phyloP scores from a whole-genome alignment of 2,888 invertebrate species.

The Coleophora flavipennella region DNA sequence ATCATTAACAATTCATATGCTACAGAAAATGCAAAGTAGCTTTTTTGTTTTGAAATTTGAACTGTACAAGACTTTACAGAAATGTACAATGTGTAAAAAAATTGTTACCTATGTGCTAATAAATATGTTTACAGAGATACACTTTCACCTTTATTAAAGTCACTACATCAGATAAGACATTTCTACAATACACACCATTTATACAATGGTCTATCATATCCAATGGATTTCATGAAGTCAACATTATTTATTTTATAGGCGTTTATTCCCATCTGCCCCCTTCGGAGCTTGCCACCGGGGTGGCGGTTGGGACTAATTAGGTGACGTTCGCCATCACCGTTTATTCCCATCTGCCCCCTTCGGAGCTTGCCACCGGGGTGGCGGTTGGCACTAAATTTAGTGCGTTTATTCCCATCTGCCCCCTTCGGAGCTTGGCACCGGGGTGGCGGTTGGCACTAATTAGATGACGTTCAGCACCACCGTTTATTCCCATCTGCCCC shows the following conservation, averaged over 20 bases:
- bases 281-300: too few species aligned
- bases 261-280: too few species aligned
- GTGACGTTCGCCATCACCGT: too few species aligned
- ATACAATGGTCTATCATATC: slow-evolving; percentile 22
- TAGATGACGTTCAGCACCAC: too few species aligned
- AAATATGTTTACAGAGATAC: slow-evolving; percentile 35
- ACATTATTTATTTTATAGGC: slow-evolving; percentile 31
- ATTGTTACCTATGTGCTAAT: slow-evolving; percentile 56
- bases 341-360: too few species aligned
- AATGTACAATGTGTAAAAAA: slow-evolving; percentile 47
- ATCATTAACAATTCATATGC: slow-evolving; percentile 41
- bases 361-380: too few species aligned
- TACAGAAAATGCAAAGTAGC: slow-evolving; percentile 32
- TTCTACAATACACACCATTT: slow-evolving; percentile 31
- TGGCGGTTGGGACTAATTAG: too few species aligned
- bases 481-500: too few species aligned
- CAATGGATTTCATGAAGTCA: slow-evolving; percentile 45
- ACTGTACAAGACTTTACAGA: slow-evolving; percentile 47
- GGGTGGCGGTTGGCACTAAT: too few species aligned
- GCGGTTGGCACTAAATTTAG: too few species aligned
- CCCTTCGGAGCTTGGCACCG: too few species aligned
- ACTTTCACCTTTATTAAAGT: slow-evolving; percentile 29
- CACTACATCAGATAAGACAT: slow-evolving; percentile 32
- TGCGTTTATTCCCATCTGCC: too few species aligned
- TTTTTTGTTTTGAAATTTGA: slow-evolving; percentile 30